Percentiles rank a stretch among this genome's conserved stretches.
phyloP scores from a whole-genome alignment of 2,888 invertebrate genomes.

The Macrosiphum euphorbiae region DNA sequence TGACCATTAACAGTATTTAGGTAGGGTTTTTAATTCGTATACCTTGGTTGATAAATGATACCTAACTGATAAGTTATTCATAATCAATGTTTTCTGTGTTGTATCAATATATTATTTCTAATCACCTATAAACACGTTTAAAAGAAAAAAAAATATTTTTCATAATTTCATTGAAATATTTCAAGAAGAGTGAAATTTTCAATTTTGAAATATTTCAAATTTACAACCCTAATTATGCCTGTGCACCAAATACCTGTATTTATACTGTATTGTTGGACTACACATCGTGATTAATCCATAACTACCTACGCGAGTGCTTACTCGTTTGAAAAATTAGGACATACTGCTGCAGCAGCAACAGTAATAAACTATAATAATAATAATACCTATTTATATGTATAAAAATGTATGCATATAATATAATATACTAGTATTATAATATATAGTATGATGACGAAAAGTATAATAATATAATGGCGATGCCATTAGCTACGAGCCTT shows the following conservation, averaged over 20 bases:
- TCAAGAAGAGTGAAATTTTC: too few relatives aligned
- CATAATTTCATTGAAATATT: too few relatives aligned
- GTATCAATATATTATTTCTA: too few relatives aligned
- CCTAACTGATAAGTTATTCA: too few relatives aligned
- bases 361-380: not conserved
- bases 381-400: not conserved
- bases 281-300: not conserved
- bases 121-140: too few relatives aligned
- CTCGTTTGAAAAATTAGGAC: constrained; percentile 14
- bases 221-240: too few relatives aligned
- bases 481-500: not conserved
- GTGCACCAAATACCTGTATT: not conserved
- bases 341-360: not conserved
- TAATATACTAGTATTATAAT: not conserved
- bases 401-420: not conserved
- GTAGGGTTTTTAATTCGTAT: too few relatives aligned
- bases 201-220: too few relatives aligned
- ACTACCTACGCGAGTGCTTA: not conserved
- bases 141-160: too few relatives aligned
- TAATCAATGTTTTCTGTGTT: too few relatives aligned
- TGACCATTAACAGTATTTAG: too few relatives aligned
- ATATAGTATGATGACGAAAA: constrained; percentile 28
- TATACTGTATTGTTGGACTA: not conserved
- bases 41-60: too few relatives aligned
- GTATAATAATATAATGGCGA: constrained; percentile 1